Conservation (phyloP, 2,797 vertebrate genomes). For the Emydoidea blandingii region DNA sequence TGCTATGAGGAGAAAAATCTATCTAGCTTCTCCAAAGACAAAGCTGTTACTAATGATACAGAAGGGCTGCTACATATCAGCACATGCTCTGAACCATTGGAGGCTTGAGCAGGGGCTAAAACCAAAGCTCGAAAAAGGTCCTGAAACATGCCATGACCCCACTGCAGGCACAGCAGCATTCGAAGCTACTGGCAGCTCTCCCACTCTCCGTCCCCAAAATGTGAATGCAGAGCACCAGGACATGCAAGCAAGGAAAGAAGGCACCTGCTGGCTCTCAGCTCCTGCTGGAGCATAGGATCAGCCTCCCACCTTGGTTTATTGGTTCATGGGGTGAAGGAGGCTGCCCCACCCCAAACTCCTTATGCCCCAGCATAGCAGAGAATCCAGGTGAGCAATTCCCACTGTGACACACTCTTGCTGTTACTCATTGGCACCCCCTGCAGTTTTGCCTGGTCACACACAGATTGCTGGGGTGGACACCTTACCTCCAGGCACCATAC, state of each 20-base stretch:
- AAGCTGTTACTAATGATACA: neutral
- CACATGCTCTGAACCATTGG: neutral
- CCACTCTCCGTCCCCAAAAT: neutral
- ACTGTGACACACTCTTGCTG: no score
- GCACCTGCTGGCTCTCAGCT: no score
- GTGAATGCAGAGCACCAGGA: neutral
- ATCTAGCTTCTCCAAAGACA: neutral
- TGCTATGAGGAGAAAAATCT: neutral
- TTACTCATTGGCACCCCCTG: no score
- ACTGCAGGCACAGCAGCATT: no score
- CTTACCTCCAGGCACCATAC: no score
- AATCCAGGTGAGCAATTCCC: no score
- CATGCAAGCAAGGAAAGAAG: no score
- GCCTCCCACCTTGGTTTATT: neutral
- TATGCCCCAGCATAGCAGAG: neutral
- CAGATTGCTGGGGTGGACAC: no score
- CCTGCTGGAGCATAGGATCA: neutral
- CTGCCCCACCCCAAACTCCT: neutral
- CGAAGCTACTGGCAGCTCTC: neutral
- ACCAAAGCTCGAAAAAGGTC: neutral
- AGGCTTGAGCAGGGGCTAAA: neutral
- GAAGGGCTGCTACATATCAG: neutral
- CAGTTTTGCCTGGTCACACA: no score
- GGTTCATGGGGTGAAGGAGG: neutral
- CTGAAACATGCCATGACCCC: no score